Evolutionary conservation across 1,140 invertebrate genomes (phyloP).

Genomic region (Zaprionus africanus): DNA sequence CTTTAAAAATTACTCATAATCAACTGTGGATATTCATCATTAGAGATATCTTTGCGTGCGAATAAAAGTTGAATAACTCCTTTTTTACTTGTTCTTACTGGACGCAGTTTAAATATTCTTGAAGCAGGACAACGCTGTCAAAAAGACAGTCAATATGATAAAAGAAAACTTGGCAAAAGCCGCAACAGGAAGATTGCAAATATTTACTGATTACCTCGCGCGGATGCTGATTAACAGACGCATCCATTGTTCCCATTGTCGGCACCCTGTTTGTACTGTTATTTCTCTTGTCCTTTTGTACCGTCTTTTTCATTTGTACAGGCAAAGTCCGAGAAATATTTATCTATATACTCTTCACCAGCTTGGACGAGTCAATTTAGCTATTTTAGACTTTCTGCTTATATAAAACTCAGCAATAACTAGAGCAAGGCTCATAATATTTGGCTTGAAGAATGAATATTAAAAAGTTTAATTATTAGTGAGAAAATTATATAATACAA

Average conservation of each 20-base stretch:
- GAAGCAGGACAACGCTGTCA: slow-evolving; percentile 15
- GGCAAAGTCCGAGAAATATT: too few relatives aligned
- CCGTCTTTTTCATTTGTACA: neutral
- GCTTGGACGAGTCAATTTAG: too few relatives aligned
- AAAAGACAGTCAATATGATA: slow-evolving; percentile 41
- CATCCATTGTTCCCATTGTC: slow-evolving; percentile 37
- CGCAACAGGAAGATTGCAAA: slow-evolving; percentile 62
- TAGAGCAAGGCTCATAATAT: too few relatives aligned
- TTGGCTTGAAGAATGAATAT: too few relatives aligned
- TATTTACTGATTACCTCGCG: slow-evolving; percentile 76
- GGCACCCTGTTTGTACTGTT: neutral
- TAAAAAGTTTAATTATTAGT: too few relatives aligned
- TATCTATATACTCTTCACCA: too few relatives aligned
- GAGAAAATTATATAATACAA: too few relatives aligned
- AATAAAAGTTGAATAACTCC: neutral
- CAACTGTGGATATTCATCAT: too few relatives aligned
- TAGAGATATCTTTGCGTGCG: too few relatives aligned
- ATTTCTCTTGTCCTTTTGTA: neutral
- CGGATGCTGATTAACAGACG: slow-evolving; percentile 65
- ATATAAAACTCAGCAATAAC: too few relatives aligned
- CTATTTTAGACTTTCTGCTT: too few relatives aligned
- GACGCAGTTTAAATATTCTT: neutral
- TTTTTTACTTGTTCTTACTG: neutral
- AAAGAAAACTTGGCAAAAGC: slow-evolving; percentile 57
- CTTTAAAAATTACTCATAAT: neutral